A percentile compares a stretch with the other conserved stretches of the same genome.
Conservation (phyloP, 2,797 vertebrate genomes). For the Brachyalestes nurse region DNA sequence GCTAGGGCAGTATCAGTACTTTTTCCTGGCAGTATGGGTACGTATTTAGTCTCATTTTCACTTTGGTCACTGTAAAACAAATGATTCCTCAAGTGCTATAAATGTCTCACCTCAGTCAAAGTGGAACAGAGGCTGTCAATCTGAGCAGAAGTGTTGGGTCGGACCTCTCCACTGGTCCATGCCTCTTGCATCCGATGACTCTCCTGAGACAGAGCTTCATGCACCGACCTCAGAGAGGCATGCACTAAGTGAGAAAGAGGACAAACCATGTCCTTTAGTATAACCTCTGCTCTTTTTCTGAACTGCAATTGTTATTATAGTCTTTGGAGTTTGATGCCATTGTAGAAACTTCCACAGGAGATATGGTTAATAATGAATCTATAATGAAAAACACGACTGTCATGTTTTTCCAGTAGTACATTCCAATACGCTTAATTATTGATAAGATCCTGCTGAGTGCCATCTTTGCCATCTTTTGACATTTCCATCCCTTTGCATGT, state of each 20-base stretch:
- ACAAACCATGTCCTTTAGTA: not conserved
- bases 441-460: not conserved
- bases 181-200: slow-evolving; percentile 81
- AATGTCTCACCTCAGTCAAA: slow-evolving; percentile 67
- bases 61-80: not conserved
- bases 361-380: not conserved
- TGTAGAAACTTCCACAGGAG: not conserved
- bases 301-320: too few species aligned
- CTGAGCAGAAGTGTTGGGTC: slow-evolving; percentile 56
- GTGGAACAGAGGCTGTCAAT: slow-evolving; percentile 53
- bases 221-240: slow-evolving; percentile 81
- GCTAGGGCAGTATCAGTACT: too few species aligned
- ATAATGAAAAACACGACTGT: not conserved
- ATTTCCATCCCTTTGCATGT: not conserved
- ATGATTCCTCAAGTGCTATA: not conserved
- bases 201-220: slow-evolving; percentile 83
- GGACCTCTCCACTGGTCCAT: slow-evolving; percentile 70
- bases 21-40: not conserved
- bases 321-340: not conserved
- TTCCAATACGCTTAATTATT: not conserved
- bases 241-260: slow-evolving; percentile 67
- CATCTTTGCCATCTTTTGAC: not conserved
- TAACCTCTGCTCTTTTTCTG: not conserved
- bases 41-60: not conserved
- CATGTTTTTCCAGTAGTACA: not conserved